These are phyloP conservation scores for Sprattus sprattus DNA, from an alignment of 2,113 vertebrate genomes.

Conservation along the genomic window DNA sequence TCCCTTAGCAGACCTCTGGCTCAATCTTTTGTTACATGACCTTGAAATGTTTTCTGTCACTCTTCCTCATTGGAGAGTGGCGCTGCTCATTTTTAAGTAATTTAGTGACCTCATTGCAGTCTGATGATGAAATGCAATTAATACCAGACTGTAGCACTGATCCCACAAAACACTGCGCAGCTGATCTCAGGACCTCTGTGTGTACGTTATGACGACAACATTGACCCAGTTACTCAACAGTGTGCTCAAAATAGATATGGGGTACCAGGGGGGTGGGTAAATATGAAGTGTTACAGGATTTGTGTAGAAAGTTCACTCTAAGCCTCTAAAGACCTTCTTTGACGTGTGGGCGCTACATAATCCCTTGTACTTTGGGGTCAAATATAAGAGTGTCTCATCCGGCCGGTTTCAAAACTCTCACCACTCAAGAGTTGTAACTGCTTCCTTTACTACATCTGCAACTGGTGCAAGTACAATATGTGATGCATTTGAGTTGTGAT, in stretches of 20 bases:
- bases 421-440: neutral
- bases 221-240: neutral
- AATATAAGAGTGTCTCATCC: neutral
- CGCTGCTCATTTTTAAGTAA: neutral
- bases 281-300: conserved; percentile 5
- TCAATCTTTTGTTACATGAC: neutral
- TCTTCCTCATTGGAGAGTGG: neutral
- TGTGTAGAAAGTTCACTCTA: conserved; percentile 8
- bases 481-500: too few species aligned
- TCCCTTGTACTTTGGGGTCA: neutral
- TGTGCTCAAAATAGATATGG: neutral
- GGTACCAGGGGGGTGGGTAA: conserved; percentile 6
- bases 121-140: neutral
- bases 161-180: neutral
- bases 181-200: neutral
- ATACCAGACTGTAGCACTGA: neutral
- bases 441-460: neutral
- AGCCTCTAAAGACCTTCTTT: neutral
- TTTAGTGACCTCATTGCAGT: neutral
- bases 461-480: neutral
- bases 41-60: neutral
- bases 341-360: neutral
- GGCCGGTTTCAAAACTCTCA: neutral
- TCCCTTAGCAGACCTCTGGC: neutral
- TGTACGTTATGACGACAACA: neutral